phyloP scores from a whole-genome alignment of 2,797 vertebrate species.

The Tiaroga cobitis region DNA sequence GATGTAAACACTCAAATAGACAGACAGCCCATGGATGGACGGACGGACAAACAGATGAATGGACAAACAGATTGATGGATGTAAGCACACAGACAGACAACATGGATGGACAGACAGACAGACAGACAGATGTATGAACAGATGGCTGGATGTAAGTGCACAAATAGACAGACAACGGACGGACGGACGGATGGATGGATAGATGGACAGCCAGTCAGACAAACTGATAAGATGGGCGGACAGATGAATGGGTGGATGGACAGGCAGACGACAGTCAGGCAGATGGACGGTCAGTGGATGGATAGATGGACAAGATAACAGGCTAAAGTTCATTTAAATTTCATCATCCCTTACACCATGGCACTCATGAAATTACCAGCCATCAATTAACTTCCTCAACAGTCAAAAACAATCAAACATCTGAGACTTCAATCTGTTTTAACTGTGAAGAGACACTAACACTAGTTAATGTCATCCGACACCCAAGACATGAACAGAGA shows the following conservation, averaged over 20 bases:
- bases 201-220: neutral
- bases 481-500: conserved; percentile 18
- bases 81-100: neutral
- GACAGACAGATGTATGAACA: neutral
- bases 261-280: neutral
- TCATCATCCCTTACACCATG: no score
- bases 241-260: neutral
- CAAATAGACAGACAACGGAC: no score
- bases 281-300: neutral
- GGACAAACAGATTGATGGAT: neutral
- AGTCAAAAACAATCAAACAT: neutral
- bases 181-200: neutral
- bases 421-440: neutral
- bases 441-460: neutral
- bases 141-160: neutral
- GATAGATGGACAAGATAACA: neutral
- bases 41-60: neutral
- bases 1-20: no score
- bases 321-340: neutral
- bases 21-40: neutral
- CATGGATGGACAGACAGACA: neutral
- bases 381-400: neutral
- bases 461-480: neutral
- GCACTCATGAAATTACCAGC: neutral
- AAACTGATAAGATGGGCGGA: neutral